Evolutionary conservation across 2,888 invertebrate species (phyloP).

Genomic region (Operophtera brumata): DNA sequence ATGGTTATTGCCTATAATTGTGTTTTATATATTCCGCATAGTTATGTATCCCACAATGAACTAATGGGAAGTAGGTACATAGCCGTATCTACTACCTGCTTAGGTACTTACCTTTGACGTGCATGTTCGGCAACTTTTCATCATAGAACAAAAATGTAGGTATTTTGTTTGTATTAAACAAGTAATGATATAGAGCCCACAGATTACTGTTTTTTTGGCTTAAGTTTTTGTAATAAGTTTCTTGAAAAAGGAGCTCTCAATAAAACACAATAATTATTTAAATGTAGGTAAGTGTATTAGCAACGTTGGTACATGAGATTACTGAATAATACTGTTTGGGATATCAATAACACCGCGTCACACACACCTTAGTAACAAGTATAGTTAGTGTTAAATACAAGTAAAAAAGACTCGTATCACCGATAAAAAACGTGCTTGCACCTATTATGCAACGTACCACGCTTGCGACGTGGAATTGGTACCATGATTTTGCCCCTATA

Average conservation of each 20-base stretch:
- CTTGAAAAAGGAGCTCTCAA: conserved; percentile 6
- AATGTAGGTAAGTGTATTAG: conserved; percentile 81
- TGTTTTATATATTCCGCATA: no score
- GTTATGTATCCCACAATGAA: no score
- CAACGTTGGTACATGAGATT: conserved; percentile 81
- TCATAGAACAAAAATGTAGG: no score
- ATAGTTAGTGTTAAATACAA: conserved; percentile 55
- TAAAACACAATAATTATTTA: conserved; percentile 53
- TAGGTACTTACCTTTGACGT: no score
- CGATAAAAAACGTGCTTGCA: conserved; percentile 69
- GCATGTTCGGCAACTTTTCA: no score
- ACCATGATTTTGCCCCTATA: not conserved
- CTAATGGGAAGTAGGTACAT: no score
- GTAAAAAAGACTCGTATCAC: conserved; percentile 65
- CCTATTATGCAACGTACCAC: conserved; percentile 55
- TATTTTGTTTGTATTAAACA: no score
- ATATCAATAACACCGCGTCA: conserved; percentile 58
- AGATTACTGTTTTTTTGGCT: no score
- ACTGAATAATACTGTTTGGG: conserved; percentile 78
- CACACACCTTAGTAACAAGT: conserved; percentile 60
- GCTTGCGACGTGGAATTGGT: conserved; percentile 12
- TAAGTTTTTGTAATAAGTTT: no score
- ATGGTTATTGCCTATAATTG: no score
- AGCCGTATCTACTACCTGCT: no score
- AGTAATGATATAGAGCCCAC: no score